Conservation (phyloP, 2,888 invertebrate species). For the Adineta ricciae region DNA sequence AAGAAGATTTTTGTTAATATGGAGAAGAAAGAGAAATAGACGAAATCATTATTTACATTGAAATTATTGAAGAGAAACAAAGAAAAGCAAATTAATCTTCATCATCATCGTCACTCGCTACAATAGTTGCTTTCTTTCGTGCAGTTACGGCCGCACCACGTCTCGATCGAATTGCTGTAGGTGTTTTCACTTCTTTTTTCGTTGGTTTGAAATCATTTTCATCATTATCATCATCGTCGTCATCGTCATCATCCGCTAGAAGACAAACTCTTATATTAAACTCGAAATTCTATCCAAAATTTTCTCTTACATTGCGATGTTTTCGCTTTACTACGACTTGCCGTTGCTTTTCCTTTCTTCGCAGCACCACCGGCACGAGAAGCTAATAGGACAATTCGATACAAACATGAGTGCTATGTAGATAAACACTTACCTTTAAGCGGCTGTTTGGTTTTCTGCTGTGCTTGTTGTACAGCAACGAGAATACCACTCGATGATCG, state of each 20-base stretch:
- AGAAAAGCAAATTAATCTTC: not conserved
- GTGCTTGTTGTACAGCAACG: slow-evolving; percentile 19
- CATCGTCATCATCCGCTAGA: not conserved
- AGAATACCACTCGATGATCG: not conserved
- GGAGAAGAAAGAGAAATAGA: not conserved
- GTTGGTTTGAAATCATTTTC: not conserved
- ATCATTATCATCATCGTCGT: not conserved
- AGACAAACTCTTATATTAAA: not conserved
- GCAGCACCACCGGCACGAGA: not conserved
- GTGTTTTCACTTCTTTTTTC: not conserved
- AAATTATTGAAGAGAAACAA: not conserved
- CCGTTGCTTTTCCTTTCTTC: not conserved
- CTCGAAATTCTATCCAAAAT: not conserved
- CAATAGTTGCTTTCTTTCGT: not conserved
- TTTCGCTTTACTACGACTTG: not conserved
- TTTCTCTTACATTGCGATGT: not conserved
- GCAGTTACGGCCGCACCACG: not conserved
- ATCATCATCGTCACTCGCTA: not conserved
- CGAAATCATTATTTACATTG: not conserved
- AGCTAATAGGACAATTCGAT: not conserved
- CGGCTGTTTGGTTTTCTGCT: not conserved
- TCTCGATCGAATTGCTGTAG: not conserved
- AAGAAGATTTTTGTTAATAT: not conserved
- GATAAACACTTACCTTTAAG: not conserved
- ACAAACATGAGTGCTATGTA: too few relatives aligned